A percentile compares a stretch with the other conserved stretches of the same genome.
phyloP scores from a whole-genome alignment of 1,140 invertebrate species.

The Tachypleus tridentatus region DNA sequence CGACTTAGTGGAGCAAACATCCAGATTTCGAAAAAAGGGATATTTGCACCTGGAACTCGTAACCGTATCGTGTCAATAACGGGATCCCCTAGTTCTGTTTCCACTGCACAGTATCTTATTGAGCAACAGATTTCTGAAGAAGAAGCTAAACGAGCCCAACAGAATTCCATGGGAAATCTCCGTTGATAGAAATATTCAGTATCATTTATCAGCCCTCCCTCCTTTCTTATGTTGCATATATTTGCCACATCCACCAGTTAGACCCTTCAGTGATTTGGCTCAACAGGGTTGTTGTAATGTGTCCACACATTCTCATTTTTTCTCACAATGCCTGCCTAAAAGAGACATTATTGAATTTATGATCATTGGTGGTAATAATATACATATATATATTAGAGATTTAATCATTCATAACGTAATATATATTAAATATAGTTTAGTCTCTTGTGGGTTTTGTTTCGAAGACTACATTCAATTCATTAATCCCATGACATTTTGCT shows the following conservation, averaged over 20 bases:
- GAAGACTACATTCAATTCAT: too few species aligned
- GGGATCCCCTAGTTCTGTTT: slow-evolving; percentile 72
- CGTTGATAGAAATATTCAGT: slow-evolving; percentile 13
- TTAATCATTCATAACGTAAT: too few species aligned
- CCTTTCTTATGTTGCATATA: slow-evolving; percentile 1
- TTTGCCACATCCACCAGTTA: not conserved
- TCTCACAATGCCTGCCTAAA: too few species aligned
- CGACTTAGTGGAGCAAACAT: slow-evolving; percentile 91
- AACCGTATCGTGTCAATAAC: slow-evolving; percentile 94
- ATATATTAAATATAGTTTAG: too few species aligned
- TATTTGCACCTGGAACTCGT: slow-evolving; percentile 87
- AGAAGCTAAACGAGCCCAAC: slow-evolving; percentile 80
- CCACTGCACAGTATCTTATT: slow-evolving; percentile 83
- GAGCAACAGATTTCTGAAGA: slow-evolving; percentile 91
- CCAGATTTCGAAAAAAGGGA: slow-evolving; percentile 97
- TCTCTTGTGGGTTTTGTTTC: too few species aligned
- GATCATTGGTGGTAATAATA: too few species aligned
- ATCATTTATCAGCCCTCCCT: slow-evolving; percentile 6
- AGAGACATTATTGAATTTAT: too few species aligned
- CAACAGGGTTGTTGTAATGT: not conserved
- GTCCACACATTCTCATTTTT: too few species aligned
- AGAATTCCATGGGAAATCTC: slow-evolving; percentile 41
- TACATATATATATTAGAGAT: too few species aligned
- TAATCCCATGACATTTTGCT: too few species aligned
- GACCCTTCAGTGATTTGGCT: not conserved